phyloP scores from a whole-genome alignment of 2,888 invertebrate species.

The Miltochrista miniata region DNA sequence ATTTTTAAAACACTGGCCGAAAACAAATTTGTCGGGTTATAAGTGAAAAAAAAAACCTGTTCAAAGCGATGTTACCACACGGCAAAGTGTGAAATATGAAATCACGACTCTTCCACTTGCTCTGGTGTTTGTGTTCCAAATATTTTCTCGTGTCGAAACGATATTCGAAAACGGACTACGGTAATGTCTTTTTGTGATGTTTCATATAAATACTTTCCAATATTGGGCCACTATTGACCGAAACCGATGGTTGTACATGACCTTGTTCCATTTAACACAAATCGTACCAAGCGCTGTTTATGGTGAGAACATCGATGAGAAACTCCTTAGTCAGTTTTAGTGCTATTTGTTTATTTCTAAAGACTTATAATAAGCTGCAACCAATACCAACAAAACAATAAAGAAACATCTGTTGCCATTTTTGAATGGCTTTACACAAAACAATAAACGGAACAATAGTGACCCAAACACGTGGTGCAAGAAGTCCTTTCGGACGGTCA shows the following conservation, averaged over 20 bases:
- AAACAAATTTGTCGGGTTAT: slow-evolving; percentile 40
- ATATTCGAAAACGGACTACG: slow-evolving; percentile 61
- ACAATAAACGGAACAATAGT: slow-evolving; percentile 62
- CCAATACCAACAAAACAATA: slow-evolving; percentile 50
- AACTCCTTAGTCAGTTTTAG: slow-evolving; percentile 38
- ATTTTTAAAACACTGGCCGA: slow-evolving; percentile 22
- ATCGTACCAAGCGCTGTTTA: slow-evolving; percentile 31
- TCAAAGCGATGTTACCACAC: slow-evolving; percentile 68
- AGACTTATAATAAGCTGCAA: slow-evolving; percentile 44
- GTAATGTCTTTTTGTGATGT: slow-evolving; percentile 58
- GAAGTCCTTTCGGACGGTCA: slow-evolving; percentile 45
- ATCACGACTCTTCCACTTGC: slow-evolving; percentile 79
- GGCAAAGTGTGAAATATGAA: slow-evolving; percentile 82
- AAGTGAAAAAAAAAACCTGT: slow-evolving; percentile 74
- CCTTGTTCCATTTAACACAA: slow-evolving; percentile 62
- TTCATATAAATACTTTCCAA: slow-evolving; percentile 55
- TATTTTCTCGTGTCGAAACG: slow-evolving; percentile 76
- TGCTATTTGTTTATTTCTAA: slow-evolving; percentile 38
- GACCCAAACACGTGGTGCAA: slow-evolving; percentile 59
- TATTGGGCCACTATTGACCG: slow-evolving; percentile 56
- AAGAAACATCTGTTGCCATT: slow-evolving; percentile 67
- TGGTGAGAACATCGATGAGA: slow-evolving; percentile 34
- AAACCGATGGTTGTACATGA: slow-evolving; percentile 47
- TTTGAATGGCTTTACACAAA: slow-evolving; percentile 42
- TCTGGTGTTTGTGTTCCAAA: slow-evolving; percentile 78